Evolutionary conservation across 2,888 invertebrate species (phyloP).

Genomic region (Nephrotoma flavescens): DNA sequence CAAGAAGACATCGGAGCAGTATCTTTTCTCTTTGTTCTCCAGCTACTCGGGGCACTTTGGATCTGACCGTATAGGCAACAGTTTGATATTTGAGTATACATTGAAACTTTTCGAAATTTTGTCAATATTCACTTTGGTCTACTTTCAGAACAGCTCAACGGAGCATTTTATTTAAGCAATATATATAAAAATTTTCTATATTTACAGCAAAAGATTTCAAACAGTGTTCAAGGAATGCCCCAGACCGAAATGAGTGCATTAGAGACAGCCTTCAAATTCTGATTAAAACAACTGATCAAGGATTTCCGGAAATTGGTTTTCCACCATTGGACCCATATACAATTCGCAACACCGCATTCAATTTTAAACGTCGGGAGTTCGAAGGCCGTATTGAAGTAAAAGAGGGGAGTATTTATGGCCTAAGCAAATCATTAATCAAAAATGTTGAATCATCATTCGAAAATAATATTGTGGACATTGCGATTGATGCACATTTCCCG

Average conservation of each 20-base stretch:
- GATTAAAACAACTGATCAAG: background rate
- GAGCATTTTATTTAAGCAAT: too few relatives aligned
- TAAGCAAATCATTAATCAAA: constrained; percentile 37
- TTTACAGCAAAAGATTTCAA: background rate
- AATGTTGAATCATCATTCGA: constrained; percentile 40
- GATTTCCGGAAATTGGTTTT: background rate
- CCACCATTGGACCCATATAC: background rate
- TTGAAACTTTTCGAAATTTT: too few relatives aligned
- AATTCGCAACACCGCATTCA: background rate
- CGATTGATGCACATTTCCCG: constrained; percentile 42
- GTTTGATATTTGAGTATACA: too few relatives aligned
- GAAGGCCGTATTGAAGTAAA: constrained; percentile 20
- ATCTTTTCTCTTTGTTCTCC: too few relatives aligned
- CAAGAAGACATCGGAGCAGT: too few relatives aligned
- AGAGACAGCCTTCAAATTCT: background rate
- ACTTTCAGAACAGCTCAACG: too few relatives aligned
- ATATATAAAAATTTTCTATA: background rate
- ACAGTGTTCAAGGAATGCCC: background rate
- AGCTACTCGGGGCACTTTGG: too few relatives aligned
- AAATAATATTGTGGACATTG: constrained; percentile 40
- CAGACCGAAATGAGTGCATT: background rate
- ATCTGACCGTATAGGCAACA: too few relatives aligned
- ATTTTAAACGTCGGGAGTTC: background rate
- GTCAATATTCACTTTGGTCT: too few relatives aligned
- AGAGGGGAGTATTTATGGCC: constrained; percentile 39